Evolutionary conservation across 2,888 invertebrate species (phyloP).

Genomic region (Drosophila koepferae): DNA sequence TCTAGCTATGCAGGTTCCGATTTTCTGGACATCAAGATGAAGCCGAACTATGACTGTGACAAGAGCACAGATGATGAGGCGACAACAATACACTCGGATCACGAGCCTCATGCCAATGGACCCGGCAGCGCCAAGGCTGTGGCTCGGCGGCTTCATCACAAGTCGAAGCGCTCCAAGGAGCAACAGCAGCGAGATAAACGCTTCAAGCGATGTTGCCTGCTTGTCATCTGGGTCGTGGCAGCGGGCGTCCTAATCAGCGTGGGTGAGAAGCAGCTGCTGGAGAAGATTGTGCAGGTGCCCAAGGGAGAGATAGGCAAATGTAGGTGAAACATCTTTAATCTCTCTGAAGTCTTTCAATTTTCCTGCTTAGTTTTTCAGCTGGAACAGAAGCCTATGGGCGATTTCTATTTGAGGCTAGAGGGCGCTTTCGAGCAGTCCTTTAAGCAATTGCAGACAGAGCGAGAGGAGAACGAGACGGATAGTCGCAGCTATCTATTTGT

Average conservation of each 20-base stretch:
- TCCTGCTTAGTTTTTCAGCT: constrained; percentile 63
- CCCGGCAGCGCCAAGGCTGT: constrained; percentile 64
- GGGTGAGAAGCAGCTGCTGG: constrained; percentile 82
- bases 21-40: constrained; percentile 59
- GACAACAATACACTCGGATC: constrained; percentile 77
- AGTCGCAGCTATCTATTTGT: constrained; percentile 61
- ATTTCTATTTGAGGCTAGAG: constrained; percentile 78
- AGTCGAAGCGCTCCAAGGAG: constrained; percentile 71
- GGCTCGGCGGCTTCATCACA: constrained; percentile 62
- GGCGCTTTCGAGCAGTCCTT: constrained; percentile 74
- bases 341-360: neutral
- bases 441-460: constrained; percentile 13
- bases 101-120: constrained; percentile 58
- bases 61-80: constrained; percentile 80
- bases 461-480: constrained; percentile 59
- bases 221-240: constrained; percentile 82
- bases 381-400: constrained; percentile 76
- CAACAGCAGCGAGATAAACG: constrained; percentile 68
- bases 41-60: constrained; percentile 39
- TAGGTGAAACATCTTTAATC: constrained; percentile 35
- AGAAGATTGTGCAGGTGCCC: constrained; percentile 82
- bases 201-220: constrained; percentile 73
- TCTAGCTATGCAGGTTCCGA: constrained; percentile 73
- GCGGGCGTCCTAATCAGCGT: constrained; percentile 79
- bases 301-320: constrained; percentile 75